phyloP scores from a whole-genome alignment of 2,888 invertebrate species.

The Perizoma affinitatum region DNA sequence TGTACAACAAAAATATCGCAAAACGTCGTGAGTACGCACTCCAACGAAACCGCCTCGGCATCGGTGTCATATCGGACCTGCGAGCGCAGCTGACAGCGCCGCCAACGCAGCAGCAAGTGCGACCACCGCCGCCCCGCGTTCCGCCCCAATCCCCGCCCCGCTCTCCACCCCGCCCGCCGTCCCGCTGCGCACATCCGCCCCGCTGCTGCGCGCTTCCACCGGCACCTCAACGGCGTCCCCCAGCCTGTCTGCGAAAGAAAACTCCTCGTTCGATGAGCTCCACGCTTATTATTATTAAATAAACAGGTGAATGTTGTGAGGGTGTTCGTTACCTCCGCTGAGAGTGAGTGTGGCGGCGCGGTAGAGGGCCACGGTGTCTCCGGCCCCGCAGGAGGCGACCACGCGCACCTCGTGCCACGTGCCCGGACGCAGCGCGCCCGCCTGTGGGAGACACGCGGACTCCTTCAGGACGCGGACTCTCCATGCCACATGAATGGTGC shows the following conservation, averaged over 20 bases:
- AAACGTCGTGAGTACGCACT: too few relatives aligned
- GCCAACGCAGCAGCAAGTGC: slow-evolving; percentile 51
- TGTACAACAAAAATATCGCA: too few relatives aligned
- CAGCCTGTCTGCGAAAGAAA: slow-evolving; percentile 51
- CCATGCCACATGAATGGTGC: too few relatives aligned
- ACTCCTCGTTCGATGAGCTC: too few relatives aligned
- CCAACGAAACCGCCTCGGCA: too few relatives aligned
- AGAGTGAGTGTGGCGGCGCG: slow-evolving; percentile 80
- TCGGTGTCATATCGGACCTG: slow-evolving; percentile 23
- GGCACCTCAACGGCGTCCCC: slow-evolving; percentile 59
- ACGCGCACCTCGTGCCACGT: slow-evolving; percentile 85
- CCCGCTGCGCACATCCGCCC: slow-evolving; percentile 33
- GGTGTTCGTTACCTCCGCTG: slow-evolving; percentile 71
- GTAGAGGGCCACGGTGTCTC: slow-evolving; percentile 81
- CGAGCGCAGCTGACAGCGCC: slow-evolving; percentile 46
- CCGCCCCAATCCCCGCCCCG: slow-evolving; percentile 26
- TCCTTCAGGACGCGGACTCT: not conserved
- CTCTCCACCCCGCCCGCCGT: slow-evolving; percentile 25
- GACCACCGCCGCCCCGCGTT: slow-evolving; percentile 47
- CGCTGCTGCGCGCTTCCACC: slow-evolving; percentile 35
- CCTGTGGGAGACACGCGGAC: slow-evolving; percentile 51
- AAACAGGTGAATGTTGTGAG: not conserved
- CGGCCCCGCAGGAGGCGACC: slow-evolving; percentile 80
- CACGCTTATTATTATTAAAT: too few relatives aligned
- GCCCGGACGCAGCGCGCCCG: slow-evolving; percentile 76